These are phyloP conservation scores for Harmothoe impar DNA, from an alignment of 2,888 invertebrate species.

Conservation along the genomic window DNA sequence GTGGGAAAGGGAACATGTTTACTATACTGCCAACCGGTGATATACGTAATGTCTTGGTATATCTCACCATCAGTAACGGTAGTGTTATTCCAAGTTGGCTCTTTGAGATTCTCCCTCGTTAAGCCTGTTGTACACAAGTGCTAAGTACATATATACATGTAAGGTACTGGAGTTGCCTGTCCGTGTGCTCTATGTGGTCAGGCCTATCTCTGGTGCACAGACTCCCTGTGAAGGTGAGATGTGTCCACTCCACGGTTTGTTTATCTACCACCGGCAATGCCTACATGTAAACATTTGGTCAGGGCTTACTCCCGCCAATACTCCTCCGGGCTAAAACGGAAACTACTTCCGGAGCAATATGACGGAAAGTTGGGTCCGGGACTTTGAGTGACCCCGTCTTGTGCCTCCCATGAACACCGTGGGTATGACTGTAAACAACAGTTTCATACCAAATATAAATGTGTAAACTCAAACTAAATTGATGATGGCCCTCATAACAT, in stretches of 20 bases:
- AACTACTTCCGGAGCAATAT: neutral
- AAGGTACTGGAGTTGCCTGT: neutral
- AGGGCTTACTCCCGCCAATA: neutral
- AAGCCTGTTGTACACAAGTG: too few relatives aligned
- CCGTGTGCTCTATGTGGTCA: slow-evolving; percentile 1
- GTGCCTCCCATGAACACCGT: too few relatives aligned
- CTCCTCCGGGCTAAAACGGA: neutral
- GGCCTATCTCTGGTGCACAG: neutral
- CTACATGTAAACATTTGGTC: neutral
- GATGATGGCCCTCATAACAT: too few relatives aligned
- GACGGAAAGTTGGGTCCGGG: too few relatives aligned
- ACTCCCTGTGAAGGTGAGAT: neutral
- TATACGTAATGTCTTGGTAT: neutral
- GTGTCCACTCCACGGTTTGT: slow-evolving; percentile 11
- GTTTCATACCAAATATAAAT: too few relatives aligned
- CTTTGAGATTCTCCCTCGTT: too few relatives aligned
- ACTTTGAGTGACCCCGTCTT: too few relatives aligned
- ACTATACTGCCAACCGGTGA: neutral
- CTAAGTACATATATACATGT: neutral
- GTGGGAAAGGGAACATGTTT: too few relatives aligned
- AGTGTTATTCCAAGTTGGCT: neutral
- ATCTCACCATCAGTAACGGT: slow-evolving; percentile 11
- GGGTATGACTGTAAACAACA: too few relatives aligned
- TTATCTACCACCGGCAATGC: neutral
- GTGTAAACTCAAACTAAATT: too few relatives aligned